Evolutionary conservation across 2,888 invertebrate genomes (phyloP), one percentile per base, ranked within the genome.

Genomic region (Apoda limacodes): DNA sequence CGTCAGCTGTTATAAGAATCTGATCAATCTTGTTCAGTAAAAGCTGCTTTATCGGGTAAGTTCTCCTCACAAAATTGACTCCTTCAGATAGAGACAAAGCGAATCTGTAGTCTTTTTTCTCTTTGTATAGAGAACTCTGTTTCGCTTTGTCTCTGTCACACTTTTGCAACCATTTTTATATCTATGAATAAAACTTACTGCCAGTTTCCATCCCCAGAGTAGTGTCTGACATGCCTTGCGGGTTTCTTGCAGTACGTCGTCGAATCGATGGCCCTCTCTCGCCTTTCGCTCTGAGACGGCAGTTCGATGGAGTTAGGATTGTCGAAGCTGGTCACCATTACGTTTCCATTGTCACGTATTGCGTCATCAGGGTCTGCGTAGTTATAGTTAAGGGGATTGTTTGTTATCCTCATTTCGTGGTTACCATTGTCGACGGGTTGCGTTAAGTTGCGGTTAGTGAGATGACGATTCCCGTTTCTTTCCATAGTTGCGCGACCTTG

Each of bases 361-460:
- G 85, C 84, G 58, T 87, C 86, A 20, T 86, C 86, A 0, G 87
- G 87, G 45, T 86, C 86, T 11, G 84, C 84, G 56, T 88, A 89
- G 61, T 86, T 88, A 53, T 81, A 81, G 62, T 82, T 88, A 45
- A 92, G 81, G 0, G 92, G 92, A 67, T 92, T 92, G 35, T 86
- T 82, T 13, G 91, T 92, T 44, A 93, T 92, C 35, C 92, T 81
- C 71, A 92, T 90, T 65, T 87, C 76, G 39, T 66, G 54, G 51
- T 63, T 65, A 39, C 57, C 48, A 36, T 55, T 71, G 45, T 65
- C 69, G 1, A 48, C 35, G 3, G 55, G 68, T 42, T 66, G 72
- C 0, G 62, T 43, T 0, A 72, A 70, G 45, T 64, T 71, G 22
- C 76, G 61, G 48, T 74, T 80, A 3, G 55, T 71, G 2, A 67